Conservation (phyloP, 92 coral and sea anemone genomes). For the Diadumene lineata region DNA sequence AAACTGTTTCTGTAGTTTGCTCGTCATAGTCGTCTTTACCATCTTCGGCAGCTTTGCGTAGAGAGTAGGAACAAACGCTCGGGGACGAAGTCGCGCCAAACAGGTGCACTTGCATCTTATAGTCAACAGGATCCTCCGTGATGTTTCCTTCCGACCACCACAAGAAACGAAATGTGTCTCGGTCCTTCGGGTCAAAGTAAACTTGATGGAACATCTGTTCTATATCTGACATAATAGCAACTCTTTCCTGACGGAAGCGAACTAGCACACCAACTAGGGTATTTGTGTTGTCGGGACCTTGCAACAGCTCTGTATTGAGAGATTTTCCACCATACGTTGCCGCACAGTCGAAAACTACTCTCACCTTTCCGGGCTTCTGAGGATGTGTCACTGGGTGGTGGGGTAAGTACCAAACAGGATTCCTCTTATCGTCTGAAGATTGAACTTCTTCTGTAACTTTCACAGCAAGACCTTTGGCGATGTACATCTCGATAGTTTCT, state of each 20-base stretch:
- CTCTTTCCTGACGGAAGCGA: conserved; percentile 38
- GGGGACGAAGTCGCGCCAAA: conserved; percentile 40
- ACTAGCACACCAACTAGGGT: conserved; percentile 42
- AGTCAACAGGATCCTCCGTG: conserved; percentile 21
- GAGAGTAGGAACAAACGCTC: conserved; percentile 36
- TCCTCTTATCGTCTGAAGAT: not conserved
- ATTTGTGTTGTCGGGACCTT: conserved; percentile 49
- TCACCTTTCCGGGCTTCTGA: conserved; percentile 43
- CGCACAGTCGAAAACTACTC: conserved; percentile 53
- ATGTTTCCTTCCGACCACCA: conserved; percentile 46
- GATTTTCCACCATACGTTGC: conserved; percentile 34
- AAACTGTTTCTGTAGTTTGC: not conserved
- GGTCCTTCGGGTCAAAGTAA: conserved; percentile 24
- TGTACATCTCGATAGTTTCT: conserved; percentile 48
- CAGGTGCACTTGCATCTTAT: conserved; percentile 31
- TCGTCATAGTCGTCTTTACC: not conserved
- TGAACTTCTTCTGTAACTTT: conserved; percentile 30
- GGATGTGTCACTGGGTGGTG: conserved; percentile 51
- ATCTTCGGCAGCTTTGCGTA: conserved; percentile 30
- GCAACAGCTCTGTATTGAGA: conserved; percentile 38
- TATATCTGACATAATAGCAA: conserved; percentile 40
- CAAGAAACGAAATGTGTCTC: conserved; percentile 28
- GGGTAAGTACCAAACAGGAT: conserved; percentile 46
- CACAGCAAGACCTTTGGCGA: conserved; percentile 46
- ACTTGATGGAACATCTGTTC: conserved; percentile 43